A percentile compares a stretch with the other conserved stretches of the same genome.
Evolutionary conservation across 2,888 invertebrate genomes (phyloP).

Genomic region (Horisme vitalbata): DNA sequence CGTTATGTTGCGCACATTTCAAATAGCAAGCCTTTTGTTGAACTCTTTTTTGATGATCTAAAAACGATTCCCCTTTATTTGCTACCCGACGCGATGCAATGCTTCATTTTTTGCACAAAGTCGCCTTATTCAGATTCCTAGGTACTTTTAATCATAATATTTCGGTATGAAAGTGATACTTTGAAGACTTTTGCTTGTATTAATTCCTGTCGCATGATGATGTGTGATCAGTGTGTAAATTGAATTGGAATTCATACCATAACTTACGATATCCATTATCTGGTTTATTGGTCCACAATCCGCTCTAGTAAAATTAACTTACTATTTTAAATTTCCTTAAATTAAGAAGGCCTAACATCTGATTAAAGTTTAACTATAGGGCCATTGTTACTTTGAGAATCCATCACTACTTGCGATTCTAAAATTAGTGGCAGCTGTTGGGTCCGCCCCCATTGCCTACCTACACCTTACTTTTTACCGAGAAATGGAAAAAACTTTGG

Average conservation of each 20-base stretch:
- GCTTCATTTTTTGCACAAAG: constrained; percentile 35
- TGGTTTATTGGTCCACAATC: no score
- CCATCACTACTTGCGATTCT: constrained; percentile 51
- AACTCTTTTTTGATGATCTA: constrained; percentile 58
- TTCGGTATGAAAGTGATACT: no score
- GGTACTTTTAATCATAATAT: background rate
- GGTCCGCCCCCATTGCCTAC: constrained; percentile 53
- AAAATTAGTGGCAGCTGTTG: constrained; percentile 66
- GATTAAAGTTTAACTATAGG: constrained; percentile 40
- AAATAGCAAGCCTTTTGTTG: constrained; percentile 59
- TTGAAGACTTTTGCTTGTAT: no score
- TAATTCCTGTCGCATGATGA: no score
- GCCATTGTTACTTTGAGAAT: constrained; percentile 42
- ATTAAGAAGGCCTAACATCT: no score
- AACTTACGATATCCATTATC: no score
- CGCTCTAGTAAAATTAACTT: no score
- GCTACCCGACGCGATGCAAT: constrained; percentile 39
- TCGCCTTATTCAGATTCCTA: background rate
- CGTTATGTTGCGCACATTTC: constrained; percentile 61
- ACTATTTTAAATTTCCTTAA: no score
- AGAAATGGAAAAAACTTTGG: constrained; percentile 53
- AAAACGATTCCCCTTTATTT: constrained; percentile 55
- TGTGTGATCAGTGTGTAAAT: no score
- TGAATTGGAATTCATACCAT: no score
- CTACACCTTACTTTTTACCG: constrained; percentile 61